A percentile compares a stretch with the other conserved stretches of the same genome.
Conservation (phyloP, 2,113 vertebrate genomes). For the Anoura caudifer region DNA sequence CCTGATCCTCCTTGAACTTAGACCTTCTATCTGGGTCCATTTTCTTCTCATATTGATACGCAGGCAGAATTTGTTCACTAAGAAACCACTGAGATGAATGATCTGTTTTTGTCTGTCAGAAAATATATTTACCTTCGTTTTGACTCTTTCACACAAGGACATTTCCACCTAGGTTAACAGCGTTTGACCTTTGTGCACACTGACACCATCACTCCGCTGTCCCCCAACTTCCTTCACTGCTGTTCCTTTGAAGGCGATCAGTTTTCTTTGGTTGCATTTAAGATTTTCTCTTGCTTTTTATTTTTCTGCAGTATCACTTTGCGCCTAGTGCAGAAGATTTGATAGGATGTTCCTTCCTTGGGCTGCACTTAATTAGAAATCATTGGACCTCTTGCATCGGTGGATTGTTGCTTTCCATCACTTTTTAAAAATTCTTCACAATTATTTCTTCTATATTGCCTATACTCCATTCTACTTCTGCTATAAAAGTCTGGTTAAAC, state of each 20-base stretch:
- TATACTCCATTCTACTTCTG: neutral
- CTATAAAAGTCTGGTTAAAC: neutral
- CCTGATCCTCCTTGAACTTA: neutral
- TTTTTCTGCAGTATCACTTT: neutral
- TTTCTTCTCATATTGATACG: neutral
- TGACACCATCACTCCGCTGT: neutral
- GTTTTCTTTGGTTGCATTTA: neutral
- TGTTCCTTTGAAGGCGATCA: constrained; percentile 3
- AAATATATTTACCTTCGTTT: neutral
- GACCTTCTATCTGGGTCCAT: neutral
- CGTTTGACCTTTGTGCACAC: neutral
- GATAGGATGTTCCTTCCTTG: constrained; percentile 19
- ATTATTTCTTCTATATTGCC: neutral
- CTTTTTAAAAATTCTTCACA: neutral
- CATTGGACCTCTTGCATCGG: neutral
- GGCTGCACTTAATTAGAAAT: neutral
- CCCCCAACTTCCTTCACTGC: neutral
- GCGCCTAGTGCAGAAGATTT: neutral
- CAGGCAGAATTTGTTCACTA: neutral
- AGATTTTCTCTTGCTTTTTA: neutral
- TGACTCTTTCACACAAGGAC: neutral
- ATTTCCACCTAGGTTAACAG: neutral
- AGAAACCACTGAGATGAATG: neutral
- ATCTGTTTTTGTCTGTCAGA: neutral
- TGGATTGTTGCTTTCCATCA: neutral